Base-by-base conservation (phyloP, 2,888 invertebrate species). In the Tetrapedia diversipes region DNA sequence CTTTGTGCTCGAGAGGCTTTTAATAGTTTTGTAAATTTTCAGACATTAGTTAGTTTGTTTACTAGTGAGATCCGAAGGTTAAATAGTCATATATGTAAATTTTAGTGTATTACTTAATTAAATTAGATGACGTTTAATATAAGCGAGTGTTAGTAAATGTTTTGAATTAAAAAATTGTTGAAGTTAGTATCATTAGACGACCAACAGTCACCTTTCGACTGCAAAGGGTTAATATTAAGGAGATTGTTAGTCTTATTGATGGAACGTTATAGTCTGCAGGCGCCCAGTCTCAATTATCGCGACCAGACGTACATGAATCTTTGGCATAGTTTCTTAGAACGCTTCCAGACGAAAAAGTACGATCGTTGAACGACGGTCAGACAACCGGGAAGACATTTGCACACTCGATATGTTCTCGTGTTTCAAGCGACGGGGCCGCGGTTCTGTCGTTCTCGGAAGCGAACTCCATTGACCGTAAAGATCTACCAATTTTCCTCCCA, bases 401-500 rank as follows among this genome's bases (percentile, higher is more conserved):
- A 57, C 73, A 67, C 64, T 39, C 73, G 67, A 82, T 77, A 29
- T 70, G 59, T 53, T 66, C 77, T 49, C 59, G 59, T 82, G 51
- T 76, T 76, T 64, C 61, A 41, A 57, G 29, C 41, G 60, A 73
- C 43, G 49, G 27, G 34, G 19, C 34, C 45, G 39, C 34, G n/a
- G 27, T 41, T 45, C 56, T 72, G n/a, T n/a, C 77, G 77, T 80
- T 66, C n/a, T 45, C 32, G 39, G 60, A 70, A 75, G 66, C 56
- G 39, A 16, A 65, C 51, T 68, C 59, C 59, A 59, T 74, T 64
- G 63, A 57, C 64, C 68, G 70, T 60, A 81, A 81, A 60, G 59
- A 80, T 80, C 53, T 47, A 34, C 56, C 75, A 65, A 82, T 80
- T 83, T 70, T 72, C 80, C 67, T 51, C 34, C 49, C n/a, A 51